Evolutionary conservation across 2,113 vertebrate genomes (phyloP).

Genomic region (Tympanuchus pallidicinctus): DNA sequence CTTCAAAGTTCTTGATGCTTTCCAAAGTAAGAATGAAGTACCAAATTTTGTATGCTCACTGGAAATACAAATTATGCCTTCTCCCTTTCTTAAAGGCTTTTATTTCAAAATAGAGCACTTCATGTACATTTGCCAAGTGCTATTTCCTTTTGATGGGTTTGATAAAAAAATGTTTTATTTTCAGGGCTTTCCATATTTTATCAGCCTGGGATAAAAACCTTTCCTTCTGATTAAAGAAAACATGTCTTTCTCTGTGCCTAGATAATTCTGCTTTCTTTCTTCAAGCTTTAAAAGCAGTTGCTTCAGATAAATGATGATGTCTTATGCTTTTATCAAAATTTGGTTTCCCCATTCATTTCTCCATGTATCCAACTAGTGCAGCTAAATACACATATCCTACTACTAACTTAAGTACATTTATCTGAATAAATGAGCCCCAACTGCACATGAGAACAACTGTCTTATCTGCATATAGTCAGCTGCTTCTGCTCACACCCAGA

Average conservation of each 20-base stretch:
- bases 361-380: fast-evolving
- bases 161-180: not conserved
- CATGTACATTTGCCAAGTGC: not conserved
- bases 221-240: not conserved
- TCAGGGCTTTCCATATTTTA: not conserved
- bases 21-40: not conserved
- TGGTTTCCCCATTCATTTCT: not conserved
- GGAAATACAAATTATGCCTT: not conserved
- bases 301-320: not conserved
- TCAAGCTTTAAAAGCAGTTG: not conserved
- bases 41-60: not conserved
- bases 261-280: not conserved
- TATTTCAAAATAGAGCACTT: not conserved
- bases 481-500: not conserved
- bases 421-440: not conserved
- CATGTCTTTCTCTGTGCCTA: fast-evolving
- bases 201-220: not conserved
- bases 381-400: not conserved
- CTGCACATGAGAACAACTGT: fast-evolving
- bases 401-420: too few species aligned
- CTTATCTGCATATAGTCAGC: not conserved
- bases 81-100: not conserved
- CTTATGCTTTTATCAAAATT: not conserved
- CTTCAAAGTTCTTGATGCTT: not conserved
- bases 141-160: not conserved